These are phyloP conservation scores for Eupelmus urozonus DNA, from an alignment of 2,888 invertebrate genomes.

Conservation along the genomic window DNA sequence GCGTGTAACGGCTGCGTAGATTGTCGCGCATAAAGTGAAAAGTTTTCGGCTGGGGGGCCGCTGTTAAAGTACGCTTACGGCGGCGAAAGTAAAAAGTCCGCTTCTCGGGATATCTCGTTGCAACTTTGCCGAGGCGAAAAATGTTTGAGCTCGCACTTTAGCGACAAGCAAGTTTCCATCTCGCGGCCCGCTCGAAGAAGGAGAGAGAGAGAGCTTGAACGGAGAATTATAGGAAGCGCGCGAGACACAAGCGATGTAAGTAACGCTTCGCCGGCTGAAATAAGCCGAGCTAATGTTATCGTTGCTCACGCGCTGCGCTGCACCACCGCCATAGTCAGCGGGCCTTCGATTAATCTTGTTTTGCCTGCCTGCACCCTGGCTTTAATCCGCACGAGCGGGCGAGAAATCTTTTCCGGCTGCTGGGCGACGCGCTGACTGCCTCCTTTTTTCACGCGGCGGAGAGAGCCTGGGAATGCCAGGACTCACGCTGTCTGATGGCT, in stretches of 20 bases:
- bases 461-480: background rate
- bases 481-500: background rate
- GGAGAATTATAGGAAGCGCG: too few species aligned
- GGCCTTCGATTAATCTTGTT: conserved; percentile 54
- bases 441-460: conserved; percentile 13
- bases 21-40: background rate
- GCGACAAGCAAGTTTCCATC: too few species aligned
- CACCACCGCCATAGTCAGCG: too few species aligned
- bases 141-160: too few species aligned
- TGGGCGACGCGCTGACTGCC: too few species aligned
- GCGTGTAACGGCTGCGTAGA: background rate
- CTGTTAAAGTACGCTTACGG: background rate
- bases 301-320: background rate
- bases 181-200: too few species aligned
- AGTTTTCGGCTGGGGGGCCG: background rate
- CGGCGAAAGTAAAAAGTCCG: background rate
- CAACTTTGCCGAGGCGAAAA: too few species aligned
- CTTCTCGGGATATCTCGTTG: too few species aligned
- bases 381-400: conserved; percentile 29
- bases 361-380: conserved; percentile 16
- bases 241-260: too few species aligned
- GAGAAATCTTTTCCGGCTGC: conserved; percentile 26
- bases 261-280: too few species aligned
- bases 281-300: background rate
- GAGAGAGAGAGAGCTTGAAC: too few species aligned